phyloP scores from a whole-genome alignment of 2,797 vertebrate genomes.

The Platyrinchus mystaceus region DNA sequence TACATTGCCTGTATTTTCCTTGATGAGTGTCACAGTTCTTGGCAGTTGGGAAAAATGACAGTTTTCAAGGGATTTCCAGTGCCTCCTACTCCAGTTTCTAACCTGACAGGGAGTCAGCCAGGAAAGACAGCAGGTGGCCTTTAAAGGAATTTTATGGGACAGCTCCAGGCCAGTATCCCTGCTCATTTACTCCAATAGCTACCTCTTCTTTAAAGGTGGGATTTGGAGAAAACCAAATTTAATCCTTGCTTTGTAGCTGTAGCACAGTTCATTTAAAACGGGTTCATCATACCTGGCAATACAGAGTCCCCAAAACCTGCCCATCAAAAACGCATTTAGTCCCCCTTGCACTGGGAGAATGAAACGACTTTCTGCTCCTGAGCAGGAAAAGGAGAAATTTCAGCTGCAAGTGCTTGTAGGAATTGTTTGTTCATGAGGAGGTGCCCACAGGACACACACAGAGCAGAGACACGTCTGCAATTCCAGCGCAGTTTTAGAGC shows the following conservation, averaged over 20 bases:
- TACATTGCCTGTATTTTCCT: slow-evolving; percentile 23
- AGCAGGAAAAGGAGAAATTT: background rate
- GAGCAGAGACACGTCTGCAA: background rate
- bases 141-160: background rate
- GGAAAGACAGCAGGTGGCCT: background rate
- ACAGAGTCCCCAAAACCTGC: background rate
- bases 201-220: background rate
- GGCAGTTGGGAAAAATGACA: slow-evolving; percentile 33
- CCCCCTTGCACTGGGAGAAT: background rate
- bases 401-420: background rate
- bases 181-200: background rate
- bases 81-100: slow-evolving; percentile 38
- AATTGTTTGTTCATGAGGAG: background rate
- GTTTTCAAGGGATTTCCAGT: slow-evolving; percentile 63
- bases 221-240: background rate
- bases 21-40: slow-evolving; percentile 63
- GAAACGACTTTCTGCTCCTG: background rate
- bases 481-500: background rate
- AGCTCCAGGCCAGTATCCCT: background rate
- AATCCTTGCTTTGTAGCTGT: background rate
- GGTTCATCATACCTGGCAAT: too few species aligned
- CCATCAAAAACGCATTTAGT: background rate
- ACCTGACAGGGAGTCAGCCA: slow-evolving; percentile 60
- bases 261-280: background rate
- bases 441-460: background rate